A percentile compares a stretch with the other conserved stretches of the same genome.
Evolutionary conservation across 2,888 invertebrate species (phyloP).

Genomic region (Agrochola litura): DNA sequence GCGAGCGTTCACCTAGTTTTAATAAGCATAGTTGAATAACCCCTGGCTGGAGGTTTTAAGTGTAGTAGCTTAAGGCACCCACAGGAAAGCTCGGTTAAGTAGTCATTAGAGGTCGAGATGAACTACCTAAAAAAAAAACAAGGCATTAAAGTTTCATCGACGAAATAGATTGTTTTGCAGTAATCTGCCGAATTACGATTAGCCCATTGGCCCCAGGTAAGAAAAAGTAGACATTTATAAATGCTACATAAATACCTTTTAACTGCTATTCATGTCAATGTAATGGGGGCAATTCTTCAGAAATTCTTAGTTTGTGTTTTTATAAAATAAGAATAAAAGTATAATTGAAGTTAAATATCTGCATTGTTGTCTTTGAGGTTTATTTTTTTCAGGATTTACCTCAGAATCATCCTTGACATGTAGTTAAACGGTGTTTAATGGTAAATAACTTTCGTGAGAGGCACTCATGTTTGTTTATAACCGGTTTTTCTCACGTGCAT

Average conservation of each 20-base stretch:
- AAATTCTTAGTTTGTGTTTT: conserved; percentile 26
- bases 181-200: conserved; percentile 7
- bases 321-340: conserved; percentile 8
- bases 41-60: too few relatives aligned
- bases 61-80: too few relatives aligned
- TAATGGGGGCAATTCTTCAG: conserved; percentile 16
- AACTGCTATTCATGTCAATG: conserved; percentile 5
- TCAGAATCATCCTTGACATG: conserved; percentile 31
- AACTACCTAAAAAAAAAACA: too few relatives aligned
- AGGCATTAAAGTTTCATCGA: neutral
- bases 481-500: conserved; percentile 7
- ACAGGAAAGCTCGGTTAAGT: too few relatives aligned
- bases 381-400: neutral
- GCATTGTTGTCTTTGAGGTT: conserved; percentile 11
- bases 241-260: conserved; percentile 1
- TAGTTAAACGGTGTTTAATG: neutral
- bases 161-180: neutral
- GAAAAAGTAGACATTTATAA: conserved; percentile 19
- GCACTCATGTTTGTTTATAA: conserved; percentile 17
- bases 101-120: too few relatives aligned
- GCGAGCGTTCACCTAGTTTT: too few relatives aligned
- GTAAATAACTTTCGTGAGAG: conserved; percentile 20
- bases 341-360: conserved; percentile 31
- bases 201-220: neutral
- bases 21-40: too few relatives aligned